Evolutionary conservation across 2,797 vertebrate species (phyloP).

Genomic region (Mastacembelus armatus): DNA sequence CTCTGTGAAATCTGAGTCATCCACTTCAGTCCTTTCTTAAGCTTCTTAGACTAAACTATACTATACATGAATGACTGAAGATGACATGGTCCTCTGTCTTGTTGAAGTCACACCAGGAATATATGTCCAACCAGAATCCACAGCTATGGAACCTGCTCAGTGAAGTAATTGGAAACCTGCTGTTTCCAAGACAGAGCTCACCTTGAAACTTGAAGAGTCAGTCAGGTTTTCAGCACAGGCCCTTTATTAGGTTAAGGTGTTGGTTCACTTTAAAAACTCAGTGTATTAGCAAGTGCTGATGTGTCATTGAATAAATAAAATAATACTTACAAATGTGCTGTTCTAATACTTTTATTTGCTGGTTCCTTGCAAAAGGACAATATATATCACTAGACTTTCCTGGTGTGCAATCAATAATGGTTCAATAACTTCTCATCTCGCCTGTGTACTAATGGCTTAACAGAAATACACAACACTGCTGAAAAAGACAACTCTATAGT

Average conservation of each 20-base stretch:
- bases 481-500: conserved; percentile 43
- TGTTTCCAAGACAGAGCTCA: conserved; percentile 82
- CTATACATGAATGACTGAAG: too few species aligned
- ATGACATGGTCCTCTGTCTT: conserved; percentile 89
- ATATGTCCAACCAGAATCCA: conserved; percentile 85
- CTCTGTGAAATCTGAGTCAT: too few species aligned
- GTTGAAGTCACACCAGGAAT: conserved; percentile 90
- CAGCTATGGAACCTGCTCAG: conserved; percentile 87
- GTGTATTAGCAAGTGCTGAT: conserved; percentile 40
- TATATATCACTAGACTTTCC: conserved; percentile 72
- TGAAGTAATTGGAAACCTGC: conserved; percentile 85
- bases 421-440: conserved; percentile 74
- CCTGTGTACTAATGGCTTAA: conserved; percentile 71
- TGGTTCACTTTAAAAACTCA: conserved; percentile 21
- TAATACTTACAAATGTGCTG: conserved; percentile 44
- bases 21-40: too few species aligned
- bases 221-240: conserved; percentile 59
- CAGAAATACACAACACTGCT: conserved; percentile 66
- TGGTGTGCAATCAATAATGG: conserved; percentile 72
- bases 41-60: too few species aligned
- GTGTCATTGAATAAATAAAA: conserved; percentile 28
- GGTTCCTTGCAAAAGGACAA: conserved; percentile 70
- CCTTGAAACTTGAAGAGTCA: conserved; percentile 81
- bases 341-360: conserved; percentile 58
- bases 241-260: conserved; percentile 30